Evolutionary conservation across 2,797 vertebrate species (phyloP), one percentile per base, ranked within the genome.

Genomic region (Alauda arvensis): DNA sequence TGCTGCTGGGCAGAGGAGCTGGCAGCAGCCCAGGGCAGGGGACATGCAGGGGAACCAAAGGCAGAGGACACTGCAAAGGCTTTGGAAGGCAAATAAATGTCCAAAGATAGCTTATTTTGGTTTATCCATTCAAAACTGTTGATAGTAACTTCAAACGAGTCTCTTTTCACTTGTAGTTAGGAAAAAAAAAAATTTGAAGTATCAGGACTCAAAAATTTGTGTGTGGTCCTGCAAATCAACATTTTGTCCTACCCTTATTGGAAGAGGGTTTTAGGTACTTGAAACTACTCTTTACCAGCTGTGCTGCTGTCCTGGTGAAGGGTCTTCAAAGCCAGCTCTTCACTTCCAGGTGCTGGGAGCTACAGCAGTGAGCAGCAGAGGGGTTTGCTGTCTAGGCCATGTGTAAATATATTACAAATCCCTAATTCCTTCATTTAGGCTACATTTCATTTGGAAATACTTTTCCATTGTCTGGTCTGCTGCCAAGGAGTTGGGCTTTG

Each of bases 361-460:
- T 69, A 11, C 10, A 40, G 46, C 52, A 45, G 25, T 10, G 53
- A 53, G 26, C 33, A 62, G 12, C 7, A 49, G 46, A 42, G 37
- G 33, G 7, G 4, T 59, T 53, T 65, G 21, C 18, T 86, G 10
- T 23, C 61, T 37, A 61, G 16, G 49, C 49, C n/a, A 21, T 1
- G 7, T 33, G 34, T 42, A 76, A 86, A 63, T 39, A 40, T 6
- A 31, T 69, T 31, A 68, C 8, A 39, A 83, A 56, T 23, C n/a
- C 28, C 5, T 31, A 66, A 80, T 16, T 65, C 34, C 51, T 90
- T 90, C 23, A 37, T 53, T 62, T 9, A 4, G 65, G 40, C 39
- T 77, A 34, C 23, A n/a, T 60, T 85, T 83, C 39, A 49, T 57
- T 68, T 45, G 79, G 56, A 87, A 92, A 84, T 83, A 34, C 23